phyloP scores from a whole-genome alignment of 2,797 vertebrate species.

The Loriculus beryllinus region DNA sequence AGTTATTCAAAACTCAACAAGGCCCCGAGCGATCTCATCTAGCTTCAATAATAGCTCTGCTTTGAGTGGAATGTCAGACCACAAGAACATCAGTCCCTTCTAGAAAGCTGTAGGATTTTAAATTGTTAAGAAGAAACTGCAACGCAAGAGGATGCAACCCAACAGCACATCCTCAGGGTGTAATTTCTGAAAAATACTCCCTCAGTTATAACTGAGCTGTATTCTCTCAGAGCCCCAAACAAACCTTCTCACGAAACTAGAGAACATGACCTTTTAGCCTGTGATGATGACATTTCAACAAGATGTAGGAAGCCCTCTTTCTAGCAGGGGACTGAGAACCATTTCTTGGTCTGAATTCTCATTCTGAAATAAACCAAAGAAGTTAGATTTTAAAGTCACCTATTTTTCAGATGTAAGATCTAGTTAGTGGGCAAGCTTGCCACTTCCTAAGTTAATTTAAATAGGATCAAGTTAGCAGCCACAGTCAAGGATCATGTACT shows the following conservation, averaged over 20 bases:
- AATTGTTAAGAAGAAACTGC: neutral
- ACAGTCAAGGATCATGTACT: neutral
- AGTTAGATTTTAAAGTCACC: neutral
- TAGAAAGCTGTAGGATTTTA: neutral
- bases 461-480: neutral
- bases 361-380: neutral
- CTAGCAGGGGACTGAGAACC: neutral
- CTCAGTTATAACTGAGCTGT: neutral
- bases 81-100: neutral
- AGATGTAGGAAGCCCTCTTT: neutral
- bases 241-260: neutral
- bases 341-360: neutral
- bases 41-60: neutral
- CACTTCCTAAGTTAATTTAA: neutral
- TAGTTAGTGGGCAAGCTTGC: neutral
- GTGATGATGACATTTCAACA: neutral
- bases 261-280: neutral
- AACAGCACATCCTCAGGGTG: neutral
- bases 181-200: neutral
- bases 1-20: neutral
- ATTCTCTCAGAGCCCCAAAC: neutral
- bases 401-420: neutral
- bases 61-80: neutral
- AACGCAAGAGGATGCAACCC: neutral
- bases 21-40: neutral